Evolutionary conservation across 2,888 invertebrate species (phyloP), one percentile per base, ranked within the genome.

Genomic region (Ormyrus nitidulus): DNA sequence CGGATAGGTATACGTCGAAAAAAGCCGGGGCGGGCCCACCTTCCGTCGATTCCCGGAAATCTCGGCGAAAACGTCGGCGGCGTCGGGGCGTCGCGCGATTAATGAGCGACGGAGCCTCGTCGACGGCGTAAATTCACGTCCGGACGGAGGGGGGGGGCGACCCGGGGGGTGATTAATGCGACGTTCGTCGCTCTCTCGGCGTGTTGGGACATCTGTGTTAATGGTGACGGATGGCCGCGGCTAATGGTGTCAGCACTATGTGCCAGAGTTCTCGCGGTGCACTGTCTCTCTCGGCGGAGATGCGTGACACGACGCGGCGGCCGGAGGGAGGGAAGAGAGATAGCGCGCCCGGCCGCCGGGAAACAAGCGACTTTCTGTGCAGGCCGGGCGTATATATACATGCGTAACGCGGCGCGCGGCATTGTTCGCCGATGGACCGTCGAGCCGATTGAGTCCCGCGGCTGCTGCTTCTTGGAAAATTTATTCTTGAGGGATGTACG

Each of bases 201-300:
- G 79, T 71, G 81, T 77, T 79, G 82, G 84, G 86, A 88, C 88
- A 88, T 88, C 86, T 88, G 88, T 88, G 88, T 88, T 88, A 88
- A 88, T 88, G 88, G 86, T 88, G 88, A 88, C 86, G 88, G 87
- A 88, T 88, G 85, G 86, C 82, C 81, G 83, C 83, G 86, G 85
- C 86, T 87, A 88, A 88, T 87, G 86, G 86, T 86, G 87, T 88
- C 87, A 86, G 85, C 84, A 48, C 73, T 49, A 54, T 34, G 66
- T 48, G 66, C 61, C 56, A 73, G 76, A 71, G 54, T 80, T 76
- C 66, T 70, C 69, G 44, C 11, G 66, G 19, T 13, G 62, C n/a
- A 13, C 6, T 13, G 48, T 49, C 11, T n/a, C n/a, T 19, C 19
- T 1, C 19, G 0, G 65, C 59, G 70, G 46, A 10, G 46, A 9